A percentile compares a stretch with the other conserved stretches of the same genome.
Conservation (phyloP, 2,113 vertebrate species). For the Meriones unguiculatus region DNA sequence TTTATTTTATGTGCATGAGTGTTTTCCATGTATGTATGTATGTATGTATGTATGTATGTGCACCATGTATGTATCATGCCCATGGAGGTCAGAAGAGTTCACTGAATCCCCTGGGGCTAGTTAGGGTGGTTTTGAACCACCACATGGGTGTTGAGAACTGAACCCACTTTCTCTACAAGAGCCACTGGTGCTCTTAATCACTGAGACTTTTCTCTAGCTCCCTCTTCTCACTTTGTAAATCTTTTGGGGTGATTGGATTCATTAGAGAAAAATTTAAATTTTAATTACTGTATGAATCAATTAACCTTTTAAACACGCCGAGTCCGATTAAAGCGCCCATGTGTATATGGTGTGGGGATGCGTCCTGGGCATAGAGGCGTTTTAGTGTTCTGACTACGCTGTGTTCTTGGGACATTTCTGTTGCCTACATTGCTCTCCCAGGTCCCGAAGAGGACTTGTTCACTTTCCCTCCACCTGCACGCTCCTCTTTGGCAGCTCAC, state of each 20-base stretch:
- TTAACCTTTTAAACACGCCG: no score
- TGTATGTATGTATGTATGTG: not conserved
- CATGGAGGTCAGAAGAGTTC: not conserved
- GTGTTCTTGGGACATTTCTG: accelerated
- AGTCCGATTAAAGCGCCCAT: not conserved
- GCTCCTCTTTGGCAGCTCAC: not conserved
- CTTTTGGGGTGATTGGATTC: not conserved
- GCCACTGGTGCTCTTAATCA: not conserved
- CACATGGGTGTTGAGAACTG: not conserved
- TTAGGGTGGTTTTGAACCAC: not conserved
- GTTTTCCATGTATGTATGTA: not conserved
- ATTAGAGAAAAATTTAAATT: not conserved
- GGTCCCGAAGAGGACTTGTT: not conserved
- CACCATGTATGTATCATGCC: not conserved
- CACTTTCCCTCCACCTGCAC: not conserved
- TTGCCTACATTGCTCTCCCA: not conserved
- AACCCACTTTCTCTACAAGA: not conserved
- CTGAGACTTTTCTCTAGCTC: not conserved
- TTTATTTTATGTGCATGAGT: not conserved
- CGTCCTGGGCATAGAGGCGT: not conserved
- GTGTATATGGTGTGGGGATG: no score
- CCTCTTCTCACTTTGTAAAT: not conserved
- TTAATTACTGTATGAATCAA: not conserved
- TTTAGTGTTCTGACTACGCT: not conserved
- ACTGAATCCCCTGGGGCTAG: not conserved